Percentiles rank a stretch among this genome's conserved stretches.
Evolutionary conservation across 2,888 invertebrate species (phyloP).

Genomic region (Strigamia transsilvanica): DNA sequence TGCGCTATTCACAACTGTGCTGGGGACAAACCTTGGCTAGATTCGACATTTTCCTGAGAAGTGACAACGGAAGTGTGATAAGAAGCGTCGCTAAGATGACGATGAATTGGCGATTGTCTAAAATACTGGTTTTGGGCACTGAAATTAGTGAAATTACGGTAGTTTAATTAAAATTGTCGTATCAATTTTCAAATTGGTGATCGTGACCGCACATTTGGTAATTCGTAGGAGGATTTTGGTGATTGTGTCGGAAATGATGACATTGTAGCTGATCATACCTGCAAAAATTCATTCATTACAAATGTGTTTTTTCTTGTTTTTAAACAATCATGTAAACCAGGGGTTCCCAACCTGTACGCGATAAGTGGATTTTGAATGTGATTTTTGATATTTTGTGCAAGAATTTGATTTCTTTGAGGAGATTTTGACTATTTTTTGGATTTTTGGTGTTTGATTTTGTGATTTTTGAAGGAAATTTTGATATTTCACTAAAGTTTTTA

Average conservation of each 20-base stretch:
- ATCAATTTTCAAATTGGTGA: too few species aligned
- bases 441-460: too few species aligned
- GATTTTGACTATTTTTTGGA: too few species aligned
- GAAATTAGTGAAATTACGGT: conserved; percentile 56
- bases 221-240: conserved; percentile 81
- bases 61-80: conserved; percentile 79
- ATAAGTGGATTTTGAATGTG: too few species aligned
- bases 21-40: conserved; percentile 69
- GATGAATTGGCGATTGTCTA: conserved; percentile 73
- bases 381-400: too few species aligned
- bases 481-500: too few species aligned
- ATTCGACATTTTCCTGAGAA: conserved; percentile 78
- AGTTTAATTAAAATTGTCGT: neutral
- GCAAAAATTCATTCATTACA: conserved; percentile 60
- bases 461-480: too few species aligned
- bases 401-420: too few species aligned
- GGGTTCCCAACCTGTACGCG: too few species aligned
- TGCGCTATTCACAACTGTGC: neutral
- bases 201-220: conserved; percentile 11
- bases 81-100: conserved; percentile 77
- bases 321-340: too few species aligned
- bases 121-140: conserved; percentile 68
- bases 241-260: conserved; percentile 85
- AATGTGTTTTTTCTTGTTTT: neutral
- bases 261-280: conserved; percentile 90